These are phyloP conservation scores for Athalia circularis DNA, from an alignment of 2,888 invertebrate species.

Conservation along the genomic window DNA sequence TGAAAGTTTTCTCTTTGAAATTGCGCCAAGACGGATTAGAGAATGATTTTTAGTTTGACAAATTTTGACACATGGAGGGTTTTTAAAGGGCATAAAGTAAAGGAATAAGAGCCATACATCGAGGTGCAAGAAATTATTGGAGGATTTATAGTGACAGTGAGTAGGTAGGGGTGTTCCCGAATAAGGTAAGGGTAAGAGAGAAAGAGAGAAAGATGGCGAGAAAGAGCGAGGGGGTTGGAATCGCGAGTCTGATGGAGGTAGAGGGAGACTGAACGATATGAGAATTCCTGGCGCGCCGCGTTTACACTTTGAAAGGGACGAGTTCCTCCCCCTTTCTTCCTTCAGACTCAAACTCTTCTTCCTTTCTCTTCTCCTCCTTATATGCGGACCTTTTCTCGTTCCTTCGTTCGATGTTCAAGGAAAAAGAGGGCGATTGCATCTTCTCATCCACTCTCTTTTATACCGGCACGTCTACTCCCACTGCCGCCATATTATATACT, in stretches of 20 bases:
- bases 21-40: neutral
- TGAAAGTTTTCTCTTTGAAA: no score
- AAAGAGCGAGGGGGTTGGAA: neutral
- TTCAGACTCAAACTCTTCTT: slow-evolving; percentile 1
- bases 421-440: slow-evolving; percentile 8
- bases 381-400: slow-evolving; percentile 12
- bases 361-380: neutral
- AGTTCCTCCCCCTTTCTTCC: slow-evolving; percentile 27
- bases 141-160: slow-evolving; percentile 45
- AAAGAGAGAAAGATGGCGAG: neutral
- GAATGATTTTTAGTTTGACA: slow-evolving; percentile 11
- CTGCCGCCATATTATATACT: neutral
- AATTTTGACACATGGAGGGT: slow-evolving; percentile 30
- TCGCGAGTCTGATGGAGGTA: no score
- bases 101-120: slow-evolving; percentile 45
- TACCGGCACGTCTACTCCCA: neutral
- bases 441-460: neutral
- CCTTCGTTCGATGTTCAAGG: slow-evolving; percentile 1
- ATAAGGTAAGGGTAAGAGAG: slow-evolving; percentile 1
- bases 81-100: slow-evolving; percentile 37
- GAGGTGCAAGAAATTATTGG: slow-evolving; percentile 44
- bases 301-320: slow-evolving; percentile 44
- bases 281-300: slow-evolving; percentile 46
- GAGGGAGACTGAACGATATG: slow-evolving; percentile 43
- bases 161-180: slow-evolving; percentile 1